Base-by-base conservation (phyloP, 2,888 invertebrate genomes). In the Spicauda simplicius region DNA sequence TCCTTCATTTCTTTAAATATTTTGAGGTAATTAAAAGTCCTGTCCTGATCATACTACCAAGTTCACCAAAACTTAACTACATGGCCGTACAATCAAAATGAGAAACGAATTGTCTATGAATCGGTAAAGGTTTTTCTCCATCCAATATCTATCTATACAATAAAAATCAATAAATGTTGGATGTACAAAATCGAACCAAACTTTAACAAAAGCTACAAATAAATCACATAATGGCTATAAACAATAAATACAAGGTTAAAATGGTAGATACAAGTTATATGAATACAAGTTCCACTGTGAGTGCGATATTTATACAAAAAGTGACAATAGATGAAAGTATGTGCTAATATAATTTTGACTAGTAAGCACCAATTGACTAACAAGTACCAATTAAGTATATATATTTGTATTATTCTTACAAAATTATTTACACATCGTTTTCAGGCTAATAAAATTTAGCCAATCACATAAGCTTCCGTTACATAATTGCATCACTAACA, bases 301-400 rank as follows among this genome's bases (percentile, higher is more conserved):
- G 50, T 58, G 56, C 57, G 14, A 50, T 58, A 48, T 3, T 61
- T 68, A 71, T 55, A 70, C 67, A 68, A 56, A 70, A 59, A 65
- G 64, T 70, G 64, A 62, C 41, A 20, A 20, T 20, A 65, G n/a
- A 54, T 61, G 64, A 50, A 67, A 59, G 64, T 81, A 81, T 80
- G 89, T 90, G 91, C 91, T 90, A 90, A 86, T 87, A 87, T 89
- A 92, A 92, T 92, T 93, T 92, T 93, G 92, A 93, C 92, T 93
- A 93, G 92, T 88, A 93, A 93, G 92, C 92, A 93, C 92, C 92
- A 91, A 92, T 91, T 88, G 82, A 88, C 91, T 91, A 91, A 88
- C 80, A 48, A 62, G 72, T 73, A 72, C 63, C 69, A 70, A 71
- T 81, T 48, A 48, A 48, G 48, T 48, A 16, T 79, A 81, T 79